Base-by-base conservation (phyloP, 2,888 invertebrate genomes). In the Drosophila emarginata region DNA sequence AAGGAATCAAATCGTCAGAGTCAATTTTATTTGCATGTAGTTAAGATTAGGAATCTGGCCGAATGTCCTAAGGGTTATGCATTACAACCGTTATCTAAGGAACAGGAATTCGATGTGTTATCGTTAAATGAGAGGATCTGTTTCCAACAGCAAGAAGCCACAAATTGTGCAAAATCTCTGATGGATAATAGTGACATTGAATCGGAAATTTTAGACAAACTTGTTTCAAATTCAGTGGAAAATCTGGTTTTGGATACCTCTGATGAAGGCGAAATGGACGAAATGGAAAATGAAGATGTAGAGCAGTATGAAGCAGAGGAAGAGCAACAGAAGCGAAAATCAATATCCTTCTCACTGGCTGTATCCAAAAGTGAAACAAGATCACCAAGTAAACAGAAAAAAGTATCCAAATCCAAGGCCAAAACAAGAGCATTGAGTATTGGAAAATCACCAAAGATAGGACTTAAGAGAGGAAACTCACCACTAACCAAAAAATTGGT, bases 1-100 rank as follows among this genome's bases (percentile, higher is more conserved):
- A 73, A 88, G 21, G 90, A 90, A 63, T 80, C 90, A 2, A 89
- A 89, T 59, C 59, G 53, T 1, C 76, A 82, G 4, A 82, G 87
- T 0, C 72, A 72, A 0, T 91, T 88, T 61, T 63, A 71, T 2
- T 62, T 91, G 7, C 90, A 90, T 59, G 70, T 58, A 11, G 21
- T 90, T 12, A 72, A 65, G 21, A 75, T 88, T 4, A 74, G 70
- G 18, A 81, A 81, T 18, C 64, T 86, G 9, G 67, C 67, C 0
- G 77, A 82, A 32, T 84, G 86, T 12, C 76, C 78, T 0, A 12
- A 56, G 2, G 67, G 70, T 2, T 68, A 53, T 40, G 65, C 64
- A 1, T 18, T 62, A 3, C 76, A 74, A 21, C 72, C 71, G 0
- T 21, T 50, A 54, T 69, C 70, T 0, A 26, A 61, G 1, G 67